A percentile compares a stretch with the other conserved stretches of the same genome.
Conservation (phyloP, 2,797 vertebrate genomes). For the Coreius guichenoti region DNA sequence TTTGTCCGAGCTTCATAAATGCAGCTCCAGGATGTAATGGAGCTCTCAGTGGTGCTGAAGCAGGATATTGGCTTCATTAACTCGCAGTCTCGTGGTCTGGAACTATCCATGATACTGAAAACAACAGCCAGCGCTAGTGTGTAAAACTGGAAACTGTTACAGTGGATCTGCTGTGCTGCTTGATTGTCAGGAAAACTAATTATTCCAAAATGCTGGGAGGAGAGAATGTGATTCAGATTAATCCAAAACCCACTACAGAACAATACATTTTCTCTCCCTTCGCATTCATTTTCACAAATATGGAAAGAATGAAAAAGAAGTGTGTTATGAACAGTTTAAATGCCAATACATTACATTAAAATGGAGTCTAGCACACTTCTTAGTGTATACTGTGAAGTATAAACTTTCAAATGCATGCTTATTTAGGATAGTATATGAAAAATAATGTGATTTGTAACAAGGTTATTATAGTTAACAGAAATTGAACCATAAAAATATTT, state of each 20-base stretch:
- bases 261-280: neutral
- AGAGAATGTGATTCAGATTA: slow-evolving; percentile 10
- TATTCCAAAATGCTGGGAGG: neutral
- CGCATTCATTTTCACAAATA: neutral
- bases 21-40: slow-evolving; percentile 8
- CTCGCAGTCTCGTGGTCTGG: slow-evolving; percentile 6
- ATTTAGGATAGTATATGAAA: neutral
- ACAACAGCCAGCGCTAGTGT: neutral
- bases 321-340: neutral
- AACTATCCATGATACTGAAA: slow-evolving; percentile 28
- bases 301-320: neutral
- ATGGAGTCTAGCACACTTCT: neutral
- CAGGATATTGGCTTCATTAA: slow-evolving; percentile 25
- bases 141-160: slow-evolving; percentile 18
- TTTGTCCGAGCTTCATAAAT: slow-evolving; percentile 22
- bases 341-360: neutral
- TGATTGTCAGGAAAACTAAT: slow-evolving; percentile 12
- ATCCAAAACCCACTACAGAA: neutral
- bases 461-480: too few relatives aligned
- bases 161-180: neutral
- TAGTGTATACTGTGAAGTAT: neutral
- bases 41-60: slow-evolving; percentile 34
- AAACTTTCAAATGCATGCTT: neutral
- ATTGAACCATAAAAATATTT: too few relatives aligned
- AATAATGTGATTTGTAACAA: neutral